Evolutionary conservation across 2,888 invertebrate genomes (phyloP).

Genomic region (Leptinotarsa juncta): DNA sequence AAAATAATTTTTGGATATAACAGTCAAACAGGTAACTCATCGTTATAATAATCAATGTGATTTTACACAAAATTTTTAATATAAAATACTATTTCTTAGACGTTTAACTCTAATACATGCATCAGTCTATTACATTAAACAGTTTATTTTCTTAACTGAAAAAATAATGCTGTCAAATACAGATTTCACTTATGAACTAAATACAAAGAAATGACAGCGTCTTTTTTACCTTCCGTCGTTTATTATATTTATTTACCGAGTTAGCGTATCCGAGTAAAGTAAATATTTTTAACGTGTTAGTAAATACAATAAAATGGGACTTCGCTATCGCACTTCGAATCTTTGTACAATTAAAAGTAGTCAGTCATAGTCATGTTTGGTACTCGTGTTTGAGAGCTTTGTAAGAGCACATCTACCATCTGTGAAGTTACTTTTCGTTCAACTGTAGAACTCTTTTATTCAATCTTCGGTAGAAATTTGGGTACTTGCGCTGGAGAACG

Average conservation of each 20-base stretch:
- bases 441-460: background rate
- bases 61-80: conserved; percentile 48
- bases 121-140: conserved; percentile 41
- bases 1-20: conserved; percentile 34
- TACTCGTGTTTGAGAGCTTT: conserved; percentile 9
- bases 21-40: conserved; percentile 37
- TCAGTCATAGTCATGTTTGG: conserved; percentile 42
- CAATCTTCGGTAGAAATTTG: conserved; percentile 63
- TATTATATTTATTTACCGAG: conserved; percentile 11
- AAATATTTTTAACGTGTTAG: background rate
- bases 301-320: conserved; percentile 15
- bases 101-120: conserved; percentile 31
- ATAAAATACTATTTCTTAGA: conserved; percentile 47
- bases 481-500: conserved; percentile 65
- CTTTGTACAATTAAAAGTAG: conserved; percentile 31
- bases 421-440: background rate
- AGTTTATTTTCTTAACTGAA: background rate
- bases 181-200: conserved; percentile 14
- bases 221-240: conserved; percentile 5
- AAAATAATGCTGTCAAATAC: conserved; percentile 22
- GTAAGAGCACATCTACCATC: conserved; percentile 2
- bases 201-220: conserved; percentile 17
- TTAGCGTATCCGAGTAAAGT: background rate
- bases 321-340: conserved; percentile 4
- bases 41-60: conserved; percentile 51